A percentile compares a stretch with the other conserved stretches of the same genome.
Evolutionary conservation across 2,888 invertebrate species (phyloP).

Genomic region (Parapristionchus giblindavisi): DNA sequence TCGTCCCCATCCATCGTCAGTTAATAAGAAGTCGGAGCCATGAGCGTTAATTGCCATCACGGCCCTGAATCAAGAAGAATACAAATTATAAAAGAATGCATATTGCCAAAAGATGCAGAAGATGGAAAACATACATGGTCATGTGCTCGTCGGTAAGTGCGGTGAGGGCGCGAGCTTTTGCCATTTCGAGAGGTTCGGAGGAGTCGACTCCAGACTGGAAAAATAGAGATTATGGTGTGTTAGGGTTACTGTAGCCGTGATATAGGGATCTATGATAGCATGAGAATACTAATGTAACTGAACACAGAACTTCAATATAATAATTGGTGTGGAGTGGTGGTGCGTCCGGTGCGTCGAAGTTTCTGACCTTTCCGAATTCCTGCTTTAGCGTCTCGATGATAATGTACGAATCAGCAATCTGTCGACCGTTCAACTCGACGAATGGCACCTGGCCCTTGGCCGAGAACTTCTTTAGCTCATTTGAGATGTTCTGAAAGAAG

Average conservation of each 20-base stretch:
- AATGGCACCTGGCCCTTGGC: conserved; percentile 79
- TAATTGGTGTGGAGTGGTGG: too few relatives aligned
- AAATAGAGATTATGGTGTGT: too few relatives aligned
- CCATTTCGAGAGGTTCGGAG: not conserved
- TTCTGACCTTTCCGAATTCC: conserved; percentile 18
- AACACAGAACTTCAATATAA: too few relatives aligned
- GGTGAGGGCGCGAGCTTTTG: not conserved
- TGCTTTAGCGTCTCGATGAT: conserved; percentile 76
- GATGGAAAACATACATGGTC: not conserved
- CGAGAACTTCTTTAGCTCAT: conserved; percentile 60
- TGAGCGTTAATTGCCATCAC: not conserved
- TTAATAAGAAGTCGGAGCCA: not conserved
- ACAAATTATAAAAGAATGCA: not conserved
- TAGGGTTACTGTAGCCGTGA: too few relatives aligned
- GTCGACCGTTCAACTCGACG: conserved; percentile 91
- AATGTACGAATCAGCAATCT: conserved; percentile 89
- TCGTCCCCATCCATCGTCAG: conserved; percentile 28
- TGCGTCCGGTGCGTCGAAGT: too few relatives aligned
- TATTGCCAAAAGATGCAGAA: not conserved
- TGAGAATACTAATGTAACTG: too few relatives aligned
- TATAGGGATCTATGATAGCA: too few relatives aligned
- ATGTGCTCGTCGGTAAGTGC: conserved; percentile 17
- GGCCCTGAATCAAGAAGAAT: not conserved
- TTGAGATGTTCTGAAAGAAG: conserved; percentile 57
- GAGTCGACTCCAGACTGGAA: conserved; percentile 6